These are phyloP conservation scores for Trichogramma evanescens DNA, from an alignment of 2,888 invertebrate genomes.

Conservation along the genomic window DNA sequence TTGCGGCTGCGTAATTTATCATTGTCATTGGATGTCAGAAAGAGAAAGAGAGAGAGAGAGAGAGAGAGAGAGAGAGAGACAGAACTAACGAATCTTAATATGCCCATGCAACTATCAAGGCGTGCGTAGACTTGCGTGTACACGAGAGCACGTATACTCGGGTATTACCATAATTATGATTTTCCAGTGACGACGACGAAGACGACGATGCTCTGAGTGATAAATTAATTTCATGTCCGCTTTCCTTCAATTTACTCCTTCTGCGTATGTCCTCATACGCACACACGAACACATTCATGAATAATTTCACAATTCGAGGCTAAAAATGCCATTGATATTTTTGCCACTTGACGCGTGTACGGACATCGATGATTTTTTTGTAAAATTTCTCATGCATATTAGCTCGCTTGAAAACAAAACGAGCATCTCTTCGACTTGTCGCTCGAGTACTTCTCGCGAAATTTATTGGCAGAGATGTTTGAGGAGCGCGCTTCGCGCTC, in stretches of 20 bases:
- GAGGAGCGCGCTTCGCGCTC: too few relatives aligned
- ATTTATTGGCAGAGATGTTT: too few relatives aligned
- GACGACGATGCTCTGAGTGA: slow-evolving; percentile 17
- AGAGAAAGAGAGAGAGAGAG: background rate
- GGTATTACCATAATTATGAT: slow-evolving; percentile 31
- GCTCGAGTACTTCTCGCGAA: too few relatives aligned
- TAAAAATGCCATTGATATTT: too few relatives aligned
- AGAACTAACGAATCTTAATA: background rate
- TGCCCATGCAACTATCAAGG: background rate
- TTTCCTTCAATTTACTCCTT: slow-evolving; percentile 3
- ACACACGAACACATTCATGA: too few relatives aligned
- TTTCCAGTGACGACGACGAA: slow-evolving; percentile 22
- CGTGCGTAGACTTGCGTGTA: slow-evolving; percentile 26
- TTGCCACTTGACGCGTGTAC: too few relatives aligned
- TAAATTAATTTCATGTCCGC: slow-evolving; percentile 25
- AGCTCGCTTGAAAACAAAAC: too few relatives aligned
- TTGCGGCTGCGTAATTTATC: too few relatives aligned
- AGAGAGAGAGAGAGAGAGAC: background rate
- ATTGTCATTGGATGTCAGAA: background rate
- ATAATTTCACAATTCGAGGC: too few relatives aligned
- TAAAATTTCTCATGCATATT: too few relatives aligned
- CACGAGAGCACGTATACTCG: slow-evolving; percentile 7
- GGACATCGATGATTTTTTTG: too few relatives aligned
- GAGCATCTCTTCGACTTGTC: too few relatives aligned
- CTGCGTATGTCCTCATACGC: background rate